Evolutionary conservation across 2,113 vertebrate genomes (phyloP), one percentile per base, ranked within the genome.

Genomic region (Arenaria interpres): DNA sequence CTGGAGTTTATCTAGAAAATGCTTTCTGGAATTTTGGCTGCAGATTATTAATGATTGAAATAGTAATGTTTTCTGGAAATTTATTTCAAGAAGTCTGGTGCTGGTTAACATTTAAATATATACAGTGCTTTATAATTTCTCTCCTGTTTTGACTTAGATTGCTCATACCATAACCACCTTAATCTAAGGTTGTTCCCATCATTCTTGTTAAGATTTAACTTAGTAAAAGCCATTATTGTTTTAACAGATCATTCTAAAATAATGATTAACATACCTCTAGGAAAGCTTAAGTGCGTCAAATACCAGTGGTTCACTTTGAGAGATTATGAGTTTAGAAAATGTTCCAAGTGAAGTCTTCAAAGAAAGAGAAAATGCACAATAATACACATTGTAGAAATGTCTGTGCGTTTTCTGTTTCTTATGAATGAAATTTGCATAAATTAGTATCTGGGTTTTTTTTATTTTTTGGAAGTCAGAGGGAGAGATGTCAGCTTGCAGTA

Each of bases 191-290:
- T 60, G 43, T 94, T 94, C 73, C 77, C 77, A 89, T 88, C 64
- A 11, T 93, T 79, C 77, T n/a, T 74, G 90, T 96, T 97, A 94
- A 96, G 66, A 51, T 88, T 96, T 95, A 96, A 96, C 94, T 89
- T 78, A 18, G 80, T 81, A 85, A 96, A 94, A 92, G 77, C 48
- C 56, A 28, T 92, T 85, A 19, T 27, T 75, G 57, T 67, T 89
- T 76, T 87, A 94, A 74, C 76, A 93, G 69, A 68, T 87, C 48
- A 39, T 93, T 85, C 43, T 35, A 75, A 88, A 95, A 87, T 64
- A 96, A 92, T 93, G 41, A 92, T 96, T 96, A 95, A 96, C 86
- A 43, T 89, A 67, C 60, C 84, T 63, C 59, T 89, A 89, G 54
- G 60, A 74, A 86, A 90, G 80, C 66, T 48, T 12, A 66, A 68